These are phyloP conservation scores for Eledone cirrhosa DNA, from an alignment of 2,888 invertebrate genomes.

Conservation along the genomic window DNA sequence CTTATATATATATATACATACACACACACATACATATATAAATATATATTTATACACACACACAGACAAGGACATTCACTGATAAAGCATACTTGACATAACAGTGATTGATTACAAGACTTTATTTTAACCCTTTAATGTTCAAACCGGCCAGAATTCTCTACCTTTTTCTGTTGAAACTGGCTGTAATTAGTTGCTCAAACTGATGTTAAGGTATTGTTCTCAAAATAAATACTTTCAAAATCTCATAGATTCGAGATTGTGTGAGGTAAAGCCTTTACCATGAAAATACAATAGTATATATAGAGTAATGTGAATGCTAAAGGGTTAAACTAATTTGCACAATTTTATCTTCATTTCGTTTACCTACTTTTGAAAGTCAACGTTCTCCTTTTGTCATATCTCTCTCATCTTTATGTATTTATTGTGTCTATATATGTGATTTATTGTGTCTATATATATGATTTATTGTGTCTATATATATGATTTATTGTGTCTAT, in stretches of 20 bases:
- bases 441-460: too few relatives aligned
- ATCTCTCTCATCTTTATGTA: background rate
- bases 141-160: background rate
- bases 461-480: too few relatives aligned
- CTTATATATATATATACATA: background rate
- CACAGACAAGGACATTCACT: background rate
- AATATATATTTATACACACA: background rate
- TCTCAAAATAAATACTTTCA: too few relatives aligned
- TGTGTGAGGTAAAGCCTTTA: too few relatives aligned
- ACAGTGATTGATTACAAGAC: background rate
- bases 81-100: background rate
- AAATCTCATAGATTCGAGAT: too few relatives aligned
- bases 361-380: background rate
- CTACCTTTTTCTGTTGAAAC: background rate
- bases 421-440: too few relatives aligned
- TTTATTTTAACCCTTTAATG: background rate
- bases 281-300: too few relatives aligned
- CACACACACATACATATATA: background rate
- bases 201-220: too few relatives aligned
- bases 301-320: too few relatives aligned
- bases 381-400: background rate
- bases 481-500: too few relatives aligned
- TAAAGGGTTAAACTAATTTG: too few relatives aligned
- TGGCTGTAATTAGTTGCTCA: too few relatives aligned
- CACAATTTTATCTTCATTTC: background rate